phyloP scores from a whole-genome alignment of 2,888 invertebrate genomes.

The Drepana falcataria region DNA sequence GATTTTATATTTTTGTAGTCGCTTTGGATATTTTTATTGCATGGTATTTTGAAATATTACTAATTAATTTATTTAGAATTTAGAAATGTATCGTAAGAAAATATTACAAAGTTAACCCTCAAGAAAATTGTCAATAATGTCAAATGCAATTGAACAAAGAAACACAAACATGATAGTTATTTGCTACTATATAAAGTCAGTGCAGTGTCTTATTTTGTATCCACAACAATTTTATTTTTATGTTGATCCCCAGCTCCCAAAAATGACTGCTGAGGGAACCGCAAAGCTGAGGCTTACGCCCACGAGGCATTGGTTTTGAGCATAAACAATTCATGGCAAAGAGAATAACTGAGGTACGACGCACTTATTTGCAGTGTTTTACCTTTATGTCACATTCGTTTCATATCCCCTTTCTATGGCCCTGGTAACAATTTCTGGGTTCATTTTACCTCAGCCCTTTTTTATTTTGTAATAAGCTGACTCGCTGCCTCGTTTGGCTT shows the following conservation, averaged over 20 bases:
- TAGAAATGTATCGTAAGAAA: no score
- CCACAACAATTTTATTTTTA: slow-evolving; percentile 53
- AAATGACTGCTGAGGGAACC: slow-evolving; percentile 53
- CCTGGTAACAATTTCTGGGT: neutral
- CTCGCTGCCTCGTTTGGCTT: no score
- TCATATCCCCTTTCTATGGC: neutral
- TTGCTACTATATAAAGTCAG: slow-evolving; percentile 7
- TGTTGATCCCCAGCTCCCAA: slow-evolving; percentile 51
- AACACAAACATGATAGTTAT: neutral
- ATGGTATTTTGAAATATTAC: no score
- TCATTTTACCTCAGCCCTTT: no score
- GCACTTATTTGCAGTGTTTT: slow-evolving; percentile 41
- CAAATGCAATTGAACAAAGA: neutral
- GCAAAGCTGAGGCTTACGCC: slow-evolving; percentile 49
- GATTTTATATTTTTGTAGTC: no score
- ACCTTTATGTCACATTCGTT: slow-evolving; percentile 25
- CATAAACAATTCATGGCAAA: slow-evolving; percentile 62
- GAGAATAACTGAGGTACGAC: slow-evolving; percentile 53
- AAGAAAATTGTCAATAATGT: no score
- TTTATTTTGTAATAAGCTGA: no score
- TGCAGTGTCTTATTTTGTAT: slow-evolving; percentile 38
- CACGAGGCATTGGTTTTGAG: slow-evolving; percentile 41
- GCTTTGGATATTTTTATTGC: no score
- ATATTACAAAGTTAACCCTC: no score
- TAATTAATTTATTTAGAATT: no score